Evolutionary conservation across 2,888 invertebrate genomes (phyloP), one percentile per base, ranked within the genome.

Genomic region (Euspilapteryx auroguttella): DNA sequence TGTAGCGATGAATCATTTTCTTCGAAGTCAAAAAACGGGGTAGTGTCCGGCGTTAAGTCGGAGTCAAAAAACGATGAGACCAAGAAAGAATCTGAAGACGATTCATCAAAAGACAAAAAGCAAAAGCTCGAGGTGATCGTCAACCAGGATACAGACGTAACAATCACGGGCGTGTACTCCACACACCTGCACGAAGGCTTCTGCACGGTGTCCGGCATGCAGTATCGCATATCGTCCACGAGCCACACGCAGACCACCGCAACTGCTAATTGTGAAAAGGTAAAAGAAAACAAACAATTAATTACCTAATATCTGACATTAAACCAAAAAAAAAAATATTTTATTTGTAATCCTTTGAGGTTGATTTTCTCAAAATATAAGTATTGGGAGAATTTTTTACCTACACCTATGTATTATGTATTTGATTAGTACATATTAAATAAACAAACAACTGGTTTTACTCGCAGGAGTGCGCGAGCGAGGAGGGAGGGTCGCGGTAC

Each of bases 181-280:
- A 85, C 86, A 2, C 89, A 89, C 39, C 89, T 86, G 52, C 90
- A 89, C 51, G 86, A 87, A 56, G 89, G 89, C 15, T 91, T 85
- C 52, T 91, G 91, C 56, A 90, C 89, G 40, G 90, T 87, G 39
- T 84, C 86, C 15, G 86, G 86, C 25, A 85, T 91, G 88, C 89
- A 91, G 65, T 91, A 92, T 57, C 82, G 90, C 38, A 91, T 91
- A 41, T 89, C 89, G 38, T 89, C 90, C 27, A 91, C 90, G 28
- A 91, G 90, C 52, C 87, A 87, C 55, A 88, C 88, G 32, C 87
- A 87, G 59, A 91, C 91, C 8, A 90, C 90, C 40, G 88, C 91
- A 28, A 88, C 90, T 27, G 85, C 90, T 14, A 85, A 90, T 37
- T 79, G 84, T 55, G 84, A 85, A 35, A 75, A 76, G 64, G 82